Conservation (phyloP, 35 echinoderm and acorn worm genomes). For the Holothuria glaberrima region DNA sequence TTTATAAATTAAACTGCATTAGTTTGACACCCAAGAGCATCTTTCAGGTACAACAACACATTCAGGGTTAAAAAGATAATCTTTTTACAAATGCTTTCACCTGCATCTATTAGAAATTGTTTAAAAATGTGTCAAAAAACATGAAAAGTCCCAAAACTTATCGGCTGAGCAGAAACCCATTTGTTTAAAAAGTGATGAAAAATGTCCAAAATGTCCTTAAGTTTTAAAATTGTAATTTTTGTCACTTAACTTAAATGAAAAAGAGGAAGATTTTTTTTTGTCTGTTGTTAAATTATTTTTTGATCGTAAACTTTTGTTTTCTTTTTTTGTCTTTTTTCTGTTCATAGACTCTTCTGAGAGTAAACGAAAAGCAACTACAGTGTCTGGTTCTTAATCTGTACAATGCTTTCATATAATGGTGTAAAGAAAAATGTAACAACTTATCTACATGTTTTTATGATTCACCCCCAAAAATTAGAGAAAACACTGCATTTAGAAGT, state of each 20-base stretch:
- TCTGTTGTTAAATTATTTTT: no score
- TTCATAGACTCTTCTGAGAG: conserved; percentile 2
- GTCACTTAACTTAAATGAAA: conserved; percentile 8
- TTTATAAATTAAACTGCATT: conserved; percentile 9
- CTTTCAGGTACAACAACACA: conserved; percentile 29
- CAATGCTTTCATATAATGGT: no score
- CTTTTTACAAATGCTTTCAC: conserved; percentile 44
- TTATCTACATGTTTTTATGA: no score
- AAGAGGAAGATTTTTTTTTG: conserved; percentile 13
- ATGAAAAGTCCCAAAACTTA: conserved; percentile 3
- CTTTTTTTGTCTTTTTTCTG: conserved; percentile 12
- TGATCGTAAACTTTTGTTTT: no score
- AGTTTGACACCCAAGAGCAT: background rate
- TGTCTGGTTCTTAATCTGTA: no score
- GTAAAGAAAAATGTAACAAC: no score
- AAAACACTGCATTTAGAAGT: no score
- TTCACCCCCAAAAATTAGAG: no score
- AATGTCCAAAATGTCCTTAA: conserved; percentile 45
- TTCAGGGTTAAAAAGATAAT: conserved; percentile 56
- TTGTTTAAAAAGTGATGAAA: conserved; percentile 52
- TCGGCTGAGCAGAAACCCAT: conserved; percentile 50
- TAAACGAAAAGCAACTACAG: no score
- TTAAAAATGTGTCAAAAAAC: conserved; percentile 39
- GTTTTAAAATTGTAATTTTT: conserved; percentile 39
- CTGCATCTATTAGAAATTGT: conserved; percentile 36